Evolutionary conservation across 2,888 invertebrate genomes (phyloP), one percentile per base, ranked within the genome.

Genomic region (Aleiodes leptofemur): DNA sequence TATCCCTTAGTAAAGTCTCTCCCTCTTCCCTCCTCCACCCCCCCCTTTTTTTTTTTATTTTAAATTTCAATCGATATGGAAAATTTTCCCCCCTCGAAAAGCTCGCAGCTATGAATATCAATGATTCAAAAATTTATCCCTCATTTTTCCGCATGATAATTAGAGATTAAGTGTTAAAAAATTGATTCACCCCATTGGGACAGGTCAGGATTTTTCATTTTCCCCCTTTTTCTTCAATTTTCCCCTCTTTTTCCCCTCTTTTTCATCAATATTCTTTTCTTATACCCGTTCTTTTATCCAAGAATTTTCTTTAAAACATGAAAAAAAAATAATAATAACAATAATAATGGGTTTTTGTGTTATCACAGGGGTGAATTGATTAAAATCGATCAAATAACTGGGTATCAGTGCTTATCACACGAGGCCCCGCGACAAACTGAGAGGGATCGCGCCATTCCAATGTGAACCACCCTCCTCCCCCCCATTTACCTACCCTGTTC

Each of bases 351-450:
- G 8, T 9, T 9, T 0, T 56, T 56, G 64, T 64, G 48, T 64
- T 64, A 64, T 64, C 64, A 64, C 64, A 16, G 16, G 59, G 43
- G 29, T 23, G 43, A 51, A 51, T 53, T 51, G 38, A 71, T 68
- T 64, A 69, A 38, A 74, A 74, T 75, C 76, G 68, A 75, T 75
- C 31, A 14, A 73, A 75, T 76, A 76, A 51, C 73, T 29, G 76
- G 76, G 73, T 79, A 73, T 79, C 78, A 82, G 80, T 82, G 84
- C 80, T 82, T 81, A 79, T 81, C 84, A 86, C 85, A 87, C 86
- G 84, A 88, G 87, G 84, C 85, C 87, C 86, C 87, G 86, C 88
- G 86, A 88, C 86, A 85, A 86, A 88, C 89, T 89, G 88, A 87
- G 83, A 82, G 81, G 84, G 82, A 83, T 75, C 82, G 83, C 80